Evolutionary conservation across 2,113 vertebrate genomes (phyloP).

Genomic region (Istiophorus platypterus): DNA sequence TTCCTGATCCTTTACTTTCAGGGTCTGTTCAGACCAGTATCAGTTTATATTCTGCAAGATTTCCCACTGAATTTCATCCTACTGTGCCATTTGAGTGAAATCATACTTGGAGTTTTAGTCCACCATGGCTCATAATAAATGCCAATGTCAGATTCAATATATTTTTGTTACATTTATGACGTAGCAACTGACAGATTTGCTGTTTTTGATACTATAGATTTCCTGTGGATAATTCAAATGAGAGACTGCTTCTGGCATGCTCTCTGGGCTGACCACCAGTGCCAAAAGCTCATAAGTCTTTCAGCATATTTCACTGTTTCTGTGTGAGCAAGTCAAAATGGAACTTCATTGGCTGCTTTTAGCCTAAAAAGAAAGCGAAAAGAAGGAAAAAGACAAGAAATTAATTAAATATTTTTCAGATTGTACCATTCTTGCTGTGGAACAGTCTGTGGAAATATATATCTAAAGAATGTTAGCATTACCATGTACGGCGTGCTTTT

Average conservation of each 20-base stretch:
- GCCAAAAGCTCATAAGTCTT: constrained; percentile 54
- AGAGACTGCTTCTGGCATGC: constrained; percentile 39
- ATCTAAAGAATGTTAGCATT: neutral
- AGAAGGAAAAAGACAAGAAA: constrained; percentile 6
- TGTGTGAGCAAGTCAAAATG: constrained; percentile 1
- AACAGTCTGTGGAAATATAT: constrained; percentile 5
- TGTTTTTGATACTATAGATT: constrained; percentile 43
- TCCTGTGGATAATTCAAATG: constrained; percentile 31
- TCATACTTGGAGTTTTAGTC: neutral
- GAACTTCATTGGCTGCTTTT: constrained; percentile 21
- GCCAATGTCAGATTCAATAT: constrained; percentile 22
- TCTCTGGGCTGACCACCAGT: constrained; percentile 30
- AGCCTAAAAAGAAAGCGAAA: constrained; percentile 7
- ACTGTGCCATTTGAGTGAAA: constrained; percentile 15
- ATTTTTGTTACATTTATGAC: constrained; percentile 47
- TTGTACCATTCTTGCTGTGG: neutral
- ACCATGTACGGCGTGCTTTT: neutral
- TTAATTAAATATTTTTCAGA: constrained; percentile 6
- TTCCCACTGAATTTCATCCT: constrained; percentile 5
- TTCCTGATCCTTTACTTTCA: constrained; percentile 7
- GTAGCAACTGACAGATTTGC: constrained; percentile 33
- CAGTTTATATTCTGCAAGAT: neutral
- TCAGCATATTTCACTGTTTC: constrained; percentile 42
- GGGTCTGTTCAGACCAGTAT: neutral
- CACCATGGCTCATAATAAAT: constrained; percentile 3